phyloP scores from a whole-genome alignment of 2,113 vertebrate genomes.

The Psammodynastes pulverulentus region DNA sequence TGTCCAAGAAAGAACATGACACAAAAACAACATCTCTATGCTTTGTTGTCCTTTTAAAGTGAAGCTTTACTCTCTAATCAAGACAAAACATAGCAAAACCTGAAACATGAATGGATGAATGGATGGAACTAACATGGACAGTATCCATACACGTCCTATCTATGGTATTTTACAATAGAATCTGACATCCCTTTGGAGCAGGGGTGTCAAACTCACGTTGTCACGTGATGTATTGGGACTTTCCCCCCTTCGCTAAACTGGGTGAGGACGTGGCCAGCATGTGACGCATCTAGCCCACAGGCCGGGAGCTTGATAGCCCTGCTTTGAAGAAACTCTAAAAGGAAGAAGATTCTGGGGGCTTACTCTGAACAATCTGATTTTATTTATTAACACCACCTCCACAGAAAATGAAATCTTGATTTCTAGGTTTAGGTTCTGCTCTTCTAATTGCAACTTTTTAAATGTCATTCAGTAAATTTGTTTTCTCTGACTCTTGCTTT shows the following conservation, averaged over 20 bases:
- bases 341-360: background rate
- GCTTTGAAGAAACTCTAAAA: background rate
- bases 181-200: background rate
- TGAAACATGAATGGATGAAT: background rate
- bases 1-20: background rate
- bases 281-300: too few relatives aligned
- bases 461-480: background rate
- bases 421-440: slow-evolving; percentile 5
- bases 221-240: too few relatives aligned
- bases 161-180: background rate
- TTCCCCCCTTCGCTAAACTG: too few relatives aligned
- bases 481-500: background rate
- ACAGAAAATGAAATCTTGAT: background rate
- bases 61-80: background rate
- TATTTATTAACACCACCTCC: slow-evolving; percentile 7
- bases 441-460: background rate
- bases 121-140: background rate
- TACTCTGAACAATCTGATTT: background rate
- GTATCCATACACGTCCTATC: background rate
- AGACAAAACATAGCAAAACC: background rate
- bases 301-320: too few relatives aligned
- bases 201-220: too few relatives aligned
- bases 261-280: too few relatives aligned
- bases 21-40: background rate
- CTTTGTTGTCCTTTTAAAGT: background rate